Percentiles rank a stretch among this genome's conserved stretches.
These are phyloP conservation scores for Pogonomyrmex californicus DNA, from an alignment of 1,140 invertebrate species.

Conservation along the genomic window DNA sequence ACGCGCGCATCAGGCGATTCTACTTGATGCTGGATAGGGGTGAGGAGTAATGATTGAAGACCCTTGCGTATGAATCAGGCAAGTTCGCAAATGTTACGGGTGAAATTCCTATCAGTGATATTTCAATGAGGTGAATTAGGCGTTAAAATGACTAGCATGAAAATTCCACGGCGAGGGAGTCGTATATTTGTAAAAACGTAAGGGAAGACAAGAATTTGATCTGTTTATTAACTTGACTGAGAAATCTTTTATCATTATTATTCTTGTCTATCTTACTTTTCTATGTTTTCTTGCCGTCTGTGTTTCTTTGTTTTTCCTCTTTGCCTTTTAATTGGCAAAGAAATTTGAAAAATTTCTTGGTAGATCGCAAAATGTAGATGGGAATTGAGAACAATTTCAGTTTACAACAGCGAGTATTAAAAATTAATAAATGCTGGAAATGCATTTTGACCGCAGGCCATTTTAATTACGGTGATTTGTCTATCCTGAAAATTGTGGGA, in stretches of 20 bases:
- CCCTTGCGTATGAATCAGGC: conserved; percentile 28
- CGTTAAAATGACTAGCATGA: conserved; percentile 4
- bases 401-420: background rate
- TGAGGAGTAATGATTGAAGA: conserved; percentile 27
- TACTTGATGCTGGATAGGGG: conserved; percentile 25
- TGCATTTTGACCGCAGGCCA: background rate
- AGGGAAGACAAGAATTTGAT: background rate
- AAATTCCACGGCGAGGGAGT: background rate
- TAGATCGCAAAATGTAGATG: background rate
- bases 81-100: conserved; percentile 39
- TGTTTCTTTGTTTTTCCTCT: background rate
- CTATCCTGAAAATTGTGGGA: conserved; percentile 9
- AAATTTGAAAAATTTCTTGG: background rate
- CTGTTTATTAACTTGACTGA: conserved; percentile 15
- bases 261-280: background rate
- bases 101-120: conserved; percentile 41
- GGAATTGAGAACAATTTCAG: background rate
- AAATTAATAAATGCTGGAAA: conserved; percentile 22
- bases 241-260: background rate
- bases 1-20: conserved; percentile 31
- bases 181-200: background rate
- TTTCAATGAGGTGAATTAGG: conserved; percentile 37
- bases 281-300: background rate
- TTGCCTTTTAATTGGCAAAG: no score
- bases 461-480: conserved; percentile 31